Evolutionary conservation across 2,888 invertebrate genomes (phyloP), one percentile per base, ranked within the genome.

Genomic region (Tanypteryx hageni): DNA sequence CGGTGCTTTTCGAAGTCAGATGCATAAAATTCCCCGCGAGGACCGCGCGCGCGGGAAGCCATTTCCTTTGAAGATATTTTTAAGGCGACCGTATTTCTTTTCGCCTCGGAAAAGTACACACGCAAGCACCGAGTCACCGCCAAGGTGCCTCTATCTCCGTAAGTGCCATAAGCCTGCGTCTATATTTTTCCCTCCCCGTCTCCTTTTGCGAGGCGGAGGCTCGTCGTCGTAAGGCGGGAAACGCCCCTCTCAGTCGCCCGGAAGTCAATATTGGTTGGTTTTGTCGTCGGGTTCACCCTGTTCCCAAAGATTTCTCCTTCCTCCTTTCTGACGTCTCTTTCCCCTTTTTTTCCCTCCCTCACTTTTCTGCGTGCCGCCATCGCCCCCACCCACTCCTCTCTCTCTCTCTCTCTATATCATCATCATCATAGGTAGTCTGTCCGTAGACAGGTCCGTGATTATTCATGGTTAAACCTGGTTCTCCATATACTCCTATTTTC

Each of bases 231-330:
- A 18, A 18, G 61, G 22, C 31, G 31, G 89, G 64, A 18, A n/a
- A 27, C 61, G 27, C 86, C 86, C 59, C 89, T 86, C 61, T 59
- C 86, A 61, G 86, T 86, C 31, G 31, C 86, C 89, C 89, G 89
- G 89, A 89, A 89, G 89, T 89, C 89, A 89, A 89, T 89, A 89
- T 89, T 68, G 89, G 89, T 44, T 64, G 89, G 44, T 89, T 89
- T 89, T 89, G 89, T 89, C 89, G 64, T 64, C 86, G 58, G 61
- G 58, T 22, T 58, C 58, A 58, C 58, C 57, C 57, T 58, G 13
- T 22, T 92, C 89, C 92, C 93, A 86, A 92, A 92, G 93, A 91
- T 93, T 93, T 93, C 93, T 93, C 93, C 94, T 94, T 94, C 92
- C 91, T 94, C 94, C 94, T 94, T 93, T 93, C 93, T 93, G 93